Evolutionary conservation across 2,113 vertebrate genomes (phyloP), one percentile per base, ranked within the genome.

Genomic region (Sylvia atricapilla): DNA sequence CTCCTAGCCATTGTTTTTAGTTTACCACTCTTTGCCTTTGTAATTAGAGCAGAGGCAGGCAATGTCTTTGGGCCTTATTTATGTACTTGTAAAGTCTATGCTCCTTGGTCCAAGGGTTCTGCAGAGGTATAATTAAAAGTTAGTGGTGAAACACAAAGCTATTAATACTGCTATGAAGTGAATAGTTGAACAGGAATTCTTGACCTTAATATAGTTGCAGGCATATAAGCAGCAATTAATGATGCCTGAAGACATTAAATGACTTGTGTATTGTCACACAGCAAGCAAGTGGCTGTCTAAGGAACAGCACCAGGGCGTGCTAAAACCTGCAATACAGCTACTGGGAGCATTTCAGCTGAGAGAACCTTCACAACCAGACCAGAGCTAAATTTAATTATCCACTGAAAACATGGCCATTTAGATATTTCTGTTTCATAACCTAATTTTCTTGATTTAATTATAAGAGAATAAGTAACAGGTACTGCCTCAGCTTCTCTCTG

Each of bases 171-270:
- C 50, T 86, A 39, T 67, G 63, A 92, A 92, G 43, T 70, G 59
- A 89, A 52, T 9, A 89, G 94, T 22, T 93, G 76, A 86, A 67
- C n/a, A 41, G 47, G 30, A 75, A 82, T 35, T 93, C 41, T 87
- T 73, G 82, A 78, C 60, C 58, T 93, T 92, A 90, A 86, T 66
- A 62, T n/a, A 87, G 76, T 66, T 95, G 70, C 75, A 92, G 77
- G 52, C 63, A 28, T 66, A 59, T 78, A 77, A 84, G 43, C 73
- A 91, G 80, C 74, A 89, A 74, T 59, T 96, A 89, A 91, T 78
- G 89, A 75, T 87, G 76, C 81, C 87, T 89, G 73, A 92, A 89
- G 84, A 39, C 44, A 59, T 81, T 59, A 74, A 87, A 87, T 87
- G 64, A 19, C 50, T 92, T 74, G 60, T 4, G 4, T 86, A 35